Percentiles rank a stretch among this genome's conserved stretches.
Evolutionary conservation across 2,113 vertebrate species (phyloP).

Genomic region (Saguinus midas): DNA sequence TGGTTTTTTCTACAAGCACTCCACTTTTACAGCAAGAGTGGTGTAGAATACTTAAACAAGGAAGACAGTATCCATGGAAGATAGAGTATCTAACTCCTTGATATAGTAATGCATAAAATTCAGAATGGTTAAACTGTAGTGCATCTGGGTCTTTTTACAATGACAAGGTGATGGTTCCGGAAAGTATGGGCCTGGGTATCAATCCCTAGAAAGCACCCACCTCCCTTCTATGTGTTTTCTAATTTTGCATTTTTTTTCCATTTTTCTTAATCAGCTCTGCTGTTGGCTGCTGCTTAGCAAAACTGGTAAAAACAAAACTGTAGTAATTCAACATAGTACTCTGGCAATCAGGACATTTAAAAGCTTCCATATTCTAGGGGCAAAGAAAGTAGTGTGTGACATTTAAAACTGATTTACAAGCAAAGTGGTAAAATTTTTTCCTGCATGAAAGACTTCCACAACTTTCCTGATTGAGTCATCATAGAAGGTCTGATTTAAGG

Average conservation of each 20-base stretch:
- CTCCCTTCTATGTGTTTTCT: slow-evolving; percentile 72
- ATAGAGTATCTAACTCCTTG: slow-evolving; percentile 88
- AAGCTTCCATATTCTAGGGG: slow-evolving; percentile 82
- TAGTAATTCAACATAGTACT: no score
- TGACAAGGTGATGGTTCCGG: slow-evolving; percentile 80
- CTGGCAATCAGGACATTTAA: no score
- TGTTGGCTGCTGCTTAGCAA: slow-evolving; percentile 84
- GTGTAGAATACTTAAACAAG: slow-evolving; percentile 90
- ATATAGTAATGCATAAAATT: slow-evolving; percentile 92
- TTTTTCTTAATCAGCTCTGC: slow-evolving; percentile 90
- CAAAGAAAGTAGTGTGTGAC: slow-evolving; percentile 91
- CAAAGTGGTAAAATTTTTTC: slow-evolving; percentile 94
- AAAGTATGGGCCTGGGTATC: slow-evolving; percentile 80
- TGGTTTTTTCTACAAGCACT: slow-evolving; percentile 90
- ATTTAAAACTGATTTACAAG: slow-evolving; percentile 96
- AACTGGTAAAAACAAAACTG: no score
- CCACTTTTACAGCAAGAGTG: slow-evolving; percentile 92
- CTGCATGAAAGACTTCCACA: slow-evolving; percentile 92
- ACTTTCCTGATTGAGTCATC: slow-evolving; percentile 92
- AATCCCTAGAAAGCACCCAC: slow-evolving; percentile 77
- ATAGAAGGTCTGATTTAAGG: slow-evolving; percentile 92
- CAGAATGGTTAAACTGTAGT: slow-evolving; percentile 85
- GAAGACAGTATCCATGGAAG: slow-evolving; percentile 91
- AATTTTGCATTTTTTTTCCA: slow-evolving; percentile 92
- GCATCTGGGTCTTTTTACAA: slow-evolving; percentile 77